Evolutionary conservation across 1,140 invertebrate genomes (phyloP).

Genomic region (Vanessa tameamea): DNA sequence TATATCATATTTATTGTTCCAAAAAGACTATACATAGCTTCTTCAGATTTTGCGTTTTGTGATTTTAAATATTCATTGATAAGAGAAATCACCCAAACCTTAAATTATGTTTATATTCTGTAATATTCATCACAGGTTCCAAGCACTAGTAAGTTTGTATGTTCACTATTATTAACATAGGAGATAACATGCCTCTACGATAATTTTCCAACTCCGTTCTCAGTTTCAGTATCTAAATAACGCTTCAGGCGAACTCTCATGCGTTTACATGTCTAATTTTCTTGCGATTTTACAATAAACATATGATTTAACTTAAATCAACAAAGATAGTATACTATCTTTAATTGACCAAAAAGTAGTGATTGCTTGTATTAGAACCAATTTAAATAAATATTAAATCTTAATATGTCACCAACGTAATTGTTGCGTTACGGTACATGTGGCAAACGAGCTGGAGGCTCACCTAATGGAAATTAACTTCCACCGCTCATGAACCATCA

Average conservation of each 20-base stretch:
- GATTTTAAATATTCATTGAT: too few species aligned
- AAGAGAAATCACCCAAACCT: neutral
- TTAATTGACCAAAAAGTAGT: too few species aligned
- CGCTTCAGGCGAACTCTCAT: conserved; percentile 19
- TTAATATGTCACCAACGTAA: too few species aligned
- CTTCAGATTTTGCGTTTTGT: too few species aligned
- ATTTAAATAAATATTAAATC: too few species aligned
- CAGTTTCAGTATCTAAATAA: conserved; percentile 29
- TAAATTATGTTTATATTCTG: conserved; percentile 5
- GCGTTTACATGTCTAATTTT: conserved; percentile 28
- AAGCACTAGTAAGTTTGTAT: conserved; percentile 18
- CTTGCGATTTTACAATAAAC: conserved; percentile 20
- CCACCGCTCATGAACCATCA: too few species aligned
- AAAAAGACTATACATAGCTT: too few species aligned
- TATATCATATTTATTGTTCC: too few species aligned
- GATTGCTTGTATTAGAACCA: too few species aligned
- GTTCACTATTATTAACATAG: conserved; percentile 9
- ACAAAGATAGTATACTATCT: neutral
- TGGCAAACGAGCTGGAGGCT: too few species aligned
- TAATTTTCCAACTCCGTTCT: conserved; percentile 29
- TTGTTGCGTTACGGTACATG: too few species aligned
- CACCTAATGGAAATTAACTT: too few species aligned
- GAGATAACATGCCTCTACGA: conserved; percentile 29
- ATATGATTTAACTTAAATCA: neutral
- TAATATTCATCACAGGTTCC: conserved; percentile 20